phyloP scores from a whole-genome alignment of 2,888 invertebrate species.

The Cantharis rufa region DNA sequence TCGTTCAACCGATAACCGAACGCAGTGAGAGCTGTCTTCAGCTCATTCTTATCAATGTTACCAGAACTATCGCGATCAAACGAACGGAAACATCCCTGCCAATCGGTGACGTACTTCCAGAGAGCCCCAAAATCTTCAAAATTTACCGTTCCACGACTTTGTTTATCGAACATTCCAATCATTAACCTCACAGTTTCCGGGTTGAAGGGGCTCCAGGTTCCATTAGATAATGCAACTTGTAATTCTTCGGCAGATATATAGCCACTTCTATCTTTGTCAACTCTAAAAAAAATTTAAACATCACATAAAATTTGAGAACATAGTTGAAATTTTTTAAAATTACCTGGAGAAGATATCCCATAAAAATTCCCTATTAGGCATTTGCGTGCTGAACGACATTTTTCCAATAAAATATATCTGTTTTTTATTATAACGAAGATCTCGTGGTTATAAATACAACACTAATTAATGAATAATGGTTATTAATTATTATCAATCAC shows the following conservation, averaged over 20 bases:
- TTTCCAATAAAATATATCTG: neutral
- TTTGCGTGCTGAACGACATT: conserved; percentile 47
- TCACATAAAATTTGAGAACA: neutral
- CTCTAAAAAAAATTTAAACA: conserved; percentile 52
- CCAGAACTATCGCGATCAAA: conserved; percentile 93
- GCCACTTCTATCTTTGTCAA: conserved; percentile 85
- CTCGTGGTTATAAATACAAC: neutral
- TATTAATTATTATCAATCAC: neutral
- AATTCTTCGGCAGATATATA: conserved; percentile 87
- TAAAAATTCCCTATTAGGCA: conserved; percentile 78
- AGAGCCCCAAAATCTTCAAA: conserved; percentile 95
- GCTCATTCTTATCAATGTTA: conserved; percentile 87
- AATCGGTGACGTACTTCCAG: conserved; percentile 98
- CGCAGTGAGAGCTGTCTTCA: conserved; percentile 86
- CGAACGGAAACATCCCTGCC: conserved; percentile 94
- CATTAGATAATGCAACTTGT: conserved; percentile 91
- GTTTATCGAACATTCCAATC: conserved; percentile 97
- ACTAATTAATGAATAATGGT: neutral
- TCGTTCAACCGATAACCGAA: conserved; percentile 91
- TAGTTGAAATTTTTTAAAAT: neutral
- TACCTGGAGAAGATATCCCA: conserved; percentile 83
- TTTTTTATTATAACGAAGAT: neutral
- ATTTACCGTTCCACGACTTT: conserved; percentile 85
- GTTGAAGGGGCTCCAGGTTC: conserved; percentile 97
- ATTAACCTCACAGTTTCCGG: conserved; percentile 95